Base-by-base conservation (phyloP, 1,140 invertebrate genomes). In the Calliphora vicina region DNA sequence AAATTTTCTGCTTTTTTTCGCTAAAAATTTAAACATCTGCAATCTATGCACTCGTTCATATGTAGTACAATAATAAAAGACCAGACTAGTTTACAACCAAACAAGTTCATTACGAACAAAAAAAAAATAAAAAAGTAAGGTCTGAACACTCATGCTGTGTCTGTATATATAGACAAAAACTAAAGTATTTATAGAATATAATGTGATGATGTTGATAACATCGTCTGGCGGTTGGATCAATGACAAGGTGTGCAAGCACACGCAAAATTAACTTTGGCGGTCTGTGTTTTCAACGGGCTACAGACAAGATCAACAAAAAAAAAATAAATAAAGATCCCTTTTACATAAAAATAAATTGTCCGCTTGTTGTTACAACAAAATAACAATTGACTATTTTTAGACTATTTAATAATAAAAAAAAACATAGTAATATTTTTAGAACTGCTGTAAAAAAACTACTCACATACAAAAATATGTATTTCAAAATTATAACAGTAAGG, bases 141-240 rank as follows among this genome's bases (percentile, higher is more conserved):
- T 35, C 72, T 27, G 71, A 10, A 26, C 10, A 27, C 23, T 27
- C 71, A 27, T 27, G 10, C 26, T 26, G 10, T 27, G 1, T 29
- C 13, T 73, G 23, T 73, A 15, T 72, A 5, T 72, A 26, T 73
- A 73, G 12, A 74, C 6, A 74, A 15, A 57, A 13, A 57, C 8
- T 57, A 57, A 20, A 20, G 57, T 78, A 78, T 78, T 78, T 78
- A 78, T 78, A 78, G 74, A 78, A 78, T 43, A 78, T 43, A 78
- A 78, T 78, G 74, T 78, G 74, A 43, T 78, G 74, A 78, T 78
- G 74, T 43, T 67, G 74, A 78, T 78, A 78, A 78, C 42, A 78
- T 78, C 74, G 74, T 78, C 74, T 78, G 74, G 74, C 74, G 74
- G 74, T 78, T 78, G 74, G 74, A 78, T 78, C 74, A 78, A 78